Percentiles rank a stretch among this genome's conserved stretches.
Conservation (phyloP, 2,888 invertebrate species). For the Amphiduros pacificus region DNA sequence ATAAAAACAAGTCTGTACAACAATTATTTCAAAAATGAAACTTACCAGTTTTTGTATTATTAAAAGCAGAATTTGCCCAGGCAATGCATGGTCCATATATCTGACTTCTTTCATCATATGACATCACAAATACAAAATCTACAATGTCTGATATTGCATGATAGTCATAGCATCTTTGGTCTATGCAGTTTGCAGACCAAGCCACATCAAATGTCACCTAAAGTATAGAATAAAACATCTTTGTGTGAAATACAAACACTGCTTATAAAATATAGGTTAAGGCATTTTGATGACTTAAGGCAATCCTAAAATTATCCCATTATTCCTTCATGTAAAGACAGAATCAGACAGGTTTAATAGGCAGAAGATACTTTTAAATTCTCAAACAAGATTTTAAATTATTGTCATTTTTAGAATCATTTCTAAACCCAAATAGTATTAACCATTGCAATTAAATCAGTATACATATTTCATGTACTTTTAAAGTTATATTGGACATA, state of each 20-base stretch:
- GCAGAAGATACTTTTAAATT: no score
- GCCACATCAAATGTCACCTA: slow-evolving; percentile 60
- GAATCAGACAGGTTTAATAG: no score
- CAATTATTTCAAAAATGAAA: no score
- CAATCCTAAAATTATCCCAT: slow-evolving; percentile 45
- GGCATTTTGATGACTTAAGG: slow-evolving; percentile 54
- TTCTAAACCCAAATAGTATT: no score
- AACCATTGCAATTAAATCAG: no score
- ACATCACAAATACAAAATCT: slow-evolving; percentile 60
- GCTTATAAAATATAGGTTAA: neutral
- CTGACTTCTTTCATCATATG: slow-evolving; percentile 60
- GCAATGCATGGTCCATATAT: slow-evolving; percentile 46
- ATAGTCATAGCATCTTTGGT: slow-evolving; percentile 59
- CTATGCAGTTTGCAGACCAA: slow-evolving; percentile 57
- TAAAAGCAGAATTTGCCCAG: slow-evolving; percentile 46
- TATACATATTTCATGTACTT: no score
- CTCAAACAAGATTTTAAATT: no score
- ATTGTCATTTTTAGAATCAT: no score
- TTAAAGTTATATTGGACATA: no score
- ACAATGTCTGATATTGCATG: slow-evolving; percentile 41
- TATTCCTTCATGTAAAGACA: no score
- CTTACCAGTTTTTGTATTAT: slow-evolving; percentile 37
- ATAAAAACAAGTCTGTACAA: no score
- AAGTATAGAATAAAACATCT: neutral
- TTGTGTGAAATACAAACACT: neutral